These are phyloP conservation scores for Eilema caniola DNA, from an alignment of 2,888 invertebrate species.

Conservation along the genomic window DNA sequence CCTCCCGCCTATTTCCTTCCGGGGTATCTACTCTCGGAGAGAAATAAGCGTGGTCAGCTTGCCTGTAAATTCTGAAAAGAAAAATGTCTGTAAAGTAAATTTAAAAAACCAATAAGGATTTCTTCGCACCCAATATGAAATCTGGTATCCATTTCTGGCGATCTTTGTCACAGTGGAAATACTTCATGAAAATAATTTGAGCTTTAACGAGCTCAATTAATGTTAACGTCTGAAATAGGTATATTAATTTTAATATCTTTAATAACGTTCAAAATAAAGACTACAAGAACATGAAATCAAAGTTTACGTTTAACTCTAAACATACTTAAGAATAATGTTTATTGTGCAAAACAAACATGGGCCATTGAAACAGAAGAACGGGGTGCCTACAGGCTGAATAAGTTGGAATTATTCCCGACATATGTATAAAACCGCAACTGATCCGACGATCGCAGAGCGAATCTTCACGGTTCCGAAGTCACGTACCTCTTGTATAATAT, in stretches of 20 bases:
- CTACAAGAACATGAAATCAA: background rate
- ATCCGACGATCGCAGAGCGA: constrained; percentile 50
- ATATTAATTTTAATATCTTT: too few relatives aligned
- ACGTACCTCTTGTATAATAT: constrained; percentile 73
- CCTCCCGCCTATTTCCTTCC: too few relatives aligned
- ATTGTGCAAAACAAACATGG: background rate
- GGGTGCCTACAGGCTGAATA: constrained; percentile 36
- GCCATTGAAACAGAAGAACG: constrained; percentile 14
- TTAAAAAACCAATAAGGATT: too few relatives aligned
- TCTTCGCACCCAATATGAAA: too few relatives aligned
- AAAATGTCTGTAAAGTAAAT: too few relatives aligned
- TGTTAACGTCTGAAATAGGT: too few relatives aligned
- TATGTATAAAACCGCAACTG: constrained; percentile 61
- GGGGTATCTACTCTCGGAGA: too few relatives aligned
- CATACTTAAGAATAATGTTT: background rate
- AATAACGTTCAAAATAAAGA: background rate
- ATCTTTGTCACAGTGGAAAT: background rate
- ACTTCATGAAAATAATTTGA: background rate
- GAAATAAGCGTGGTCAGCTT: too few relatives aligned
- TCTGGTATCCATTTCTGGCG: too few relatives aligned
- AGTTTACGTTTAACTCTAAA: background rate
- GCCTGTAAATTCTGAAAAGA: too few relatives aligned
- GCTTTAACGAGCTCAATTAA: too few relatives aligned
- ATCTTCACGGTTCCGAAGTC: constrained; percentile 65
- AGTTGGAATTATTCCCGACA: constrained; percentile 53